phyloP scores from a whole-genome alignment of 2,797 vertebrate genomes.

The Takifugu rubripes region DNA sequence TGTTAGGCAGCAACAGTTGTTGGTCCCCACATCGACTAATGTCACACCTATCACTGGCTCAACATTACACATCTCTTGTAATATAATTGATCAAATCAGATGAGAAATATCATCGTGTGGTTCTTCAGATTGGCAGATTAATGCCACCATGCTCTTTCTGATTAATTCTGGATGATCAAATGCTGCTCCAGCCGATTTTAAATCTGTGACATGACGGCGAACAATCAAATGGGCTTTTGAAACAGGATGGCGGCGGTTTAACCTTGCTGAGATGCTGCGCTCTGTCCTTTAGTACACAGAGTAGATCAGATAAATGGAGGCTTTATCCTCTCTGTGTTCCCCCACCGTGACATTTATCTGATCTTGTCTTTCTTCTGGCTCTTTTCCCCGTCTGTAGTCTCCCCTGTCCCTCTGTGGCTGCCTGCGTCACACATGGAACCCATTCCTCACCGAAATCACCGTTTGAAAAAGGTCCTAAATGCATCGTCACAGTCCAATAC shows the following conservation, averaged over 20 bases:
- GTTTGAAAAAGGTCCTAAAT: too few species aligned
- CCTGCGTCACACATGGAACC: too few species aligned
- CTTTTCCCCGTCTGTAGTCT: constrained; percentile 17
- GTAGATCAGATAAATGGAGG: constrained; percentile 14
- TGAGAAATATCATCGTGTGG: too few species aligned
- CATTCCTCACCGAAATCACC: too few species aligned
- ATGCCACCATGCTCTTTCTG: too few species aligned
- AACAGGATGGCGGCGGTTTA: not conserved
- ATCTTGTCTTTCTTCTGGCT: constrained; percentile 27
- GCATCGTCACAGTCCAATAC: not conserved
- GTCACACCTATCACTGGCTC: too few species aligned
- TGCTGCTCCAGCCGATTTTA: constrained; percentile 1
- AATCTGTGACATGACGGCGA: not conserved
- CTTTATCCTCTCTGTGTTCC: constrained; percentile 7
- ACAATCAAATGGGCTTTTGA: not conserved
- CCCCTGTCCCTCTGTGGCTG: constrained; percentile 3
- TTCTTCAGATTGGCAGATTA: too few species aligned
- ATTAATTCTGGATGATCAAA: not conserved
- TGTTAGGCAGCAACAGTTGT: too few species aligned
- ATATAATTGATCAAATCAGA: too few species aligned
- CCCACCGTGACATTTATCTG: constrained; percentile 10
- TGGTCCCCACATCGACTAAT: too few species aligned
- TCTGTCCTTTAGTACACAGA: constrained; percentile 9
- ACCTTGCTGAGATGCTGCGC: constrained; percentile 3
- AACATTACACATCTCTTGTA: too few species aligned